Evolutionary conservation across 2,888 invertebrate species (phyloP), one percentile per base, ranked within the genome.

Genomic region (Myopa testacea): DNA sequence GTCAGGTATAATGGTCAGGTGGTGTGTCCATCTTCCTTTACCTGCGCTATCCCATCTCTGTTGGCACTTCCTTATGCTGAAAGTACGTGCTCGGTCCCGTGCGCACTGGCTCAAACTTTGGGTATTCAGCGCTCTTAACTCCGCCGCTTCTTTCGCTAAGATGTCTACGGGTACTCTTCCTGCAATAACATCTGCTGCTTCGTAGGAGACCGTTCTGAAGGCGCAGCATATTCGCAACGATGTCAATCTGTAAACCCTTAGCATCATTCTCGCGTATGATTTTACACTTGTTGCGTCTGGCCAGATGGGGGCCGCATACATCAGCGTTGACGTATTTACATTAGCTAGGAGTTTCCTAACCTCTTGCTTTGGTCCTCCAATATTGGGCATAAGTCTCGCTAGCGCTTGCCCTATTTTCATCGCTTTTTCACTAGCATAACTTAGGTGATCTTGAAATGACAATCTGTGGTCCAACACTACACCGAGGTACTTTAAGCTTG

Each of bases 151-250:
- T n/a, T 52, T 45, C 1, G 75, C 75, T 0, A 68, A 12, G 0
- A 75, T 68, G 19, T 75, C 75, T 0, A 55, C 37, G 4, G 75
- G 75, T 37, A 68, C n/a, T n/a, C 50, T 68, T 10, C 38, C 68
- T 3, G 75, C 75, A 26, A 75, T 3, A 3, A 68, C 75, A 14
- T 55, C 16, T 4, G 68, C 38, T 8, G 75, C 75, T 8, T 75
- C 75, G 14, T 68, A 67, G 0, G 67, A 75, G 37, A 58, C 19
- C 4, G 68, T 75, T 50, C 69, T 10, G 45, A 34, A 75, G 8
- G 34, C 75, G 68, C 75, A 68, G 26, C 8, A 55, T 58, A 38
- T 34, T 58, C 1, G 26, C 34, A 26, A 26, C 26, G 26, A 26
- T 26, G 26, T 26, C 26, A 26, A 40, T 58, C 75, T 75, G 19